These are phyloP conservation scores for Acropora yongei DNA, from an alignment of 64 coral and sea anemone species.

Conservation along the genomic window DNA sequence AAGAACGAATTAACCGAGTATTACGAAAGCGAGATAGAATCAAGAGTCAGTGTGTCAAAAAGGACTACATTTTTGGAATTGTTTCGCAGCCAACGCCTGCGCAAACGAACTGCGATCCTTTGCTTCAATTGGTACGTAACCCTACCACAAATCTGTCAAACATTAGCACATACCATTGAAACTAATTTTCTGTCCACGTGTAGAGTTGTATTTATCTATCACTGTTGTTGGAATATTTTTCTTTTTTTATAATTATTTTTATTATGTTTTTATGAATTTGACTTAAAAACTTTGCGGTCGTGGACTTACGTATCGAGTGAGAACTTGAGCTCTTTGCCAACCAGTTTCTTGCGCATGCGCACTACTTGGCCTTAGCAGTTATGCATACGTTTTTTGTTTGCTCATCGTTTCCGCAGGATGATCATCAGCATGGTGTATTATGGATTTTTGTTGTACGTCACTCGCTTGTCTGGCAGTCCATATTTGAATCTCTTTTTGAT, in stretches of 20 bases:
- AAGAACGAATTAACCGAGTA: background rate
- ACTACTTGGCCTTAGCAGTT: too few species aligned
- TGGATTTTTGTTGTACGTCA: slow-evolving; percentile 26
- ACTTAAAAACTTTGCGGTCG: too few species aligned
- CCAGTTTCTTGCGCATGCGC: too few species aligned
- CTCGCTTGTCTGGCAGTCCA: slow-evolving; percentile 11
- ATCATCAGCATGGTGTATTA: slow-evolving; percentile 16
- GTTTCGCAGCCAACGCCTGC: slow-evolving; percentile 16
- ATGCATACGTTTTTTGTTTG: too few species aligned
- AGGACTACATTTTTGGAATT: slow-evolving; percentile 32
- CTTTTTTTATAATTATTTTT: too few species aligned
- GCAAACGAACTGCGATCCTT: slow-evolving; percentile 44
- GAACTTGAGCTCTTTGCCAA: too few species aligned
- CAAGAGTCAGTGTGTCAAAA: background rate
- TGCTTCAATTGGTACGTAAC: slow-evolving; percentile 54
- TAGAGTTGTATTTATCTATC: too few species aligned
- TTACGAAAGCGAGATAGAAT: slow-evolving; percentile 4
- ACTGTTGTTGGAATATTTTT: too few species aligned
- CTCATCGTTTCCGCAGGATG: background rate
- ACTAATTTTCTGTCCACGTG: too few species aligned
- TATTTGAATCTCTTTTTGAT: slow-evolving; percentile 44
- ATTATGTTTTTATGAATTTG: too few species aligned
- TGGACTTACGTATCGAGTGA: too few species aligned
- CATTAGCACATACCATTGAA: background rate
- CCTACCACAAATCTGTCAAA: background rate